phyloP scores from a whole-genome alignment of 2,797 vertebrate genomes.

The Brachyrhaphis roseni region DNA sequence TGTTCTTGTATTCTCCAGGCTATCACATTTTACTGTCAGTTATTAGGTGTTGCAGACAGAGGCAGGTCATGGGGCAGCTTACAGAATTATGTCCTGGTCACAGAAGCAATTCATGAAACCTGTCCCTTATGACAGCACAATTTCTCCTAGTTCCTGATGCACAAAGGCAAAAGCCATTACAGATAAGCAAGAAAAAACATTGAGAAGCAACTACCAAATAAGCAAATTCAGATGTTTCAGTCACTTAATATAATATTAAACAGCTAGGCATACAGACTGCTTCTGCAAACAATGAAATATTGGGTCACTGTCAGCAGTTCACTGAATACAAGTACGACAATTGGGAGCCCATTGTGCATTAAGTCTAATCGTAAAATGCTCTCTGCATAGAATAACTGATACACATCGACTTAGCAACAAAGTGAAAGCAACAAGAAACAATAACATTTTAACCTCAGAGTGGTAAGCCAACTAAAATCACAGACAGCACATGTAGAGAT shows the following conservation, averaged over 20 bases:
- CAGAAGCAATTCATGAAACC: constrained; percentile 50
- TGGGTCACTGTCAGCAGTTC: not conserved
- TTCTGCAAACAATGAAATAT: not conserved
- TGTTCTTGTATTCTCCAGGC: constrained; percentile 46
- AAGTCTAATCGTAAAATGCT: not conserved
- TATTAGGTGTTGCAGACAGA: constrained; percentile 43
- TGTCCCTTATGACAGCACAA: constrained; percentile 34
- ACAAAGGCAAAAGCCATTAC: constrained; percentile 18
- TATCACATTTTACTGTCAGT: constrained; percentile 44
- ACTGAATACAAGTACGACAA: not conserved
- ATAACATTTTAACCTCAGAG: not conserved
- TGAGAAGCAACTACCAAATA: not conserved
- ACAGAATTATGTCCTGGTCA: constrained; percentile 66
- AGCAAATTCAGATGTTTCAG: not conserved
- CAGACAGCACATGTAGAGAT: not conserved
- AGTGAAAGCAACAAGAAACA: not conserved
- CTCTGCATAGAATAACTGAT: not conserved
- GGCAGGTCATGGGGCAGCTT: constrained; percentile 61
- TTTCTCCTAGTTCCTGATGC: constrained; percentile 37
- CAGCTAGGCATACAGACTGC: not conserved
- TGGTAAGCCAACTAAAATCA: not conserved
- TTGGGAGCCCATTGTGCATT: not conserved
- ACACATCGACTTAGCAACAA: not conserved
- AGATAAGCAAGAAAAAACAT: not conserved
- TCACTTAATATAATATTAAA: not conserved